A percentile compares a stretch with the other conserved stretches of the same genome.
Evolutionary conservation across 2,888 invertebrate genomes (phyloP).

Genomic region (Crepidodera aurea): DNA sequence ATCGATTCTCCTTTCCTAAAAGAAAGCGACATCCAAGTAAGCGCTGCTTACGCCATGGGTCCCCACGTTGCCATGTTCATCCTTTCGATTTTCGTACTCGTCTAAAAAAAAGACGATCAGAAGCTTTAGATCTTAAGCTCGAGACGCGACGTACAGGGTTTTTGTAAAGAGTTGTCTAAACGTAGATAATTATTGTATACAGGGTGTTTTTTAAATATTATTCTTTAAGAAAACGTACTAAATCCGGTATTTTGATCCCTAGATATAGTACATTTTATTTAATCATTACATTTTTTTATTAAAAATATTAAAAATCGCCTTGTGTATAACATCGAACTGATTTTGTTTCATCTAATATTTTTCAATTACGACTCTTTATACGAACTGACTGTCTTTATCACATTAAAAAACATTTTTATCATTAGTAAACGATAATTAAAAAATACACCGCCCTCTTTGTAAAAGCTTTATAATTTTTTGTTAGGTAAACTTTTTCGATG

Average conservation of each 20-base stretch:
- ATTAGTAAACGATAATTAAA: constrained; percentile 1
- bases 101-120: constrained; percentile 38
- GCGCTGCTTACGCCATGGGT: constrained; percentile 57
- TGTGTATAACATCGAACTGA: constrained; percentile 5
- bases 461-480: constrained; percentile 18
- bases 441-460: constrained; percentile 18
- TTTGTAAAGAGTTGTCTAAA: constrained; percentile 31
- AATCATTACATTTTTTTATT: too few relatives aligned
- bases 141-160: constrained; percentile 32
- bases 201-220: background rate
- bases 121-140: constrained; percentile 1
- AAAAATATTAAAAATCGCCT: constrained; percentile 4
- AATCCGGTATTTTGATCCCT: too few relatives aligned
- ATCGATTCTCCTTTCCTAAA: constrained; percentile 87
- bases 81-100: constrained; percentile 52
- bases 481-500: background rate
- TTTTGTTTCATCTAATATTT: constrained; percentile 8
- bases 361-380: constrained; percentile 18
- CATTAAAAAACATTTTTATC: background rate
- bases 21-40: constrained; percentile 83
- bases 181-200: constrained; percentile 1
- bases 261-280: too few relatives aligned
- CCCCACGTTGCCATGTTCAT: constrained; percentile 60
- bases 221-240: too few relatives aligned
- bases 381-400: constrained; percentile 12